Base-by-base conservation (phyloP, 2,797 vertebrate species). In the Pseudochromis fuscus region DNA sequence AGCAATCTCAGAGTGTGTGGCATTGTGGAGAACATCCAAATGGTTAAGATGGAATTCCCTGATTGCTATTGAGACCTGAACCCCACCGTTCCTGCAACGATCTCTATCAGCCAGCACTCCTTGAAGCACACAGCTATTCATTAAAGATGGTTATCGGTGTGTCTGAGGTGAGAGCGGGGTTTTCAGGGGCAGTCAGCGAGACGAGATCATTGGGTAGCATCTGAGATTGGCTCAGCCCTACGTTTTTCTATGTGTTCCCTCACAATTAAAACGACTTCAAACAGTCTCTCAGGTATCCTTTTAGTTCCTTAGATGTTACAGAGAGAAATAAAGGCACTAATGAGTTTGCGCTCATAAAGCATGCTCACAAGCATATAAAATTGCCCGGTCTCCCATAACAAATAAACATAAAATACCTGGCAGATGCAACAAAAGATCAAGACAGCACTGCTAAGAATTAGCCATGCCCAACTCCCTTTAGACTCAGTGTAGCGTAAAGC, bases 1-100 rank as follows among this genome's bases (percentile, higher is more conserved):
- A 93, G 90, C 90, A 90, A 91, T 93, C 91, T 86, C 93, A 2
- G 92, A 92, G 91, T 95, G 94, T 95, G 95, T 94, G 95, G 94
- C 90, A 94, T 93, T 90, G 85, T 95, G 94, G 95, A 95, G 89
- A 79, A 87, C 84, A 55, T 94, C 94, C 94, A 95, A 93, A 92
- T 82, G 88, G 89, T 94, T 93, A 92, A 93, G 94, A 95, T 95
- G 93, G 92, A 94, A 94, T 92, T 92, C 81, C 63, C 42, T 91
- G 94, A 95, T 95, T 94, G 89, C 89, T 92, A 92, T 89, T 87
- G 89, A 94, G 92, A 94, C 86, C 90, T 93, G 89, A 94, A 93
- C 89, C 89, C 87, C 83, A 85, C 82, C 78, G 87, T 91, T 89
- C 85, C 90, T 89, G 85, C 91, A 84, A 87, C 75, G 94, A 95